Evolutionary conservation across 2,888 invertebrate species (phyloP).

Genomic region (Aphidius colemani): DNA sequence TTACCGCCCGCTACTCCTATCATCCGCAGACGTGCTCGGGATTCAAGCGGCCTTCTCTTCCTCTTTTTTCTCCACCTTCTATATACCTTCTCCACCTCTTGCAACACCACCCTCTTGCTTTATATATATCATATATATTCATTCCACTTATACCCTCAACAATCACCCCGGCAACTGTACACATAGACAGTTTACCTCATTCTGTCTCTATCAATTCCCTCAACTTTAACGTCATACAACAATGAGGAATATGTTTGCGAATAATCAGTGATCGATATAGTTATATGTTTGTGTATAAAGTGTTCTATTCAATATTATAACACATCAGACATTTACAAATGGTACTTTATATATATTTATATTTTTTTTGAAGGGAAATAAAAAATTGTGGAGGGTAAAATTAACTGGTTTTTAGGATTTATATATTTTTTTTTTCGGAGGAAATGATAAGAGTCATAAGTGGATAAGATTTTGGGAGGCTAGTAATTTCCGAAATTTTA

Average conservation of each 20-base stretch:
- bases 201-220: conserved; percentile 20
- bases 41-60: conserved; percentile 38
- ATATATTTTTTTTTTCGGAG: no score
- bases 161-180: conserved; percentile 32
- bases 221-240: conserved; percentile 20
- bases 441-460: no score
- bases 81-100: conserved; percentile 24
- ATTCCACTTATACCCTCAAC: conserved; percentile 25
- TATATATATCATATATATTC: conserved; percentile 10
- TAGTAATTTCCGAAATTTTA: no score
- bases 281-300: no score
- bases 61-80: conserved; percentile 22
- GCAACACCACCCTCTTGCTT: conserved; percentile 8
- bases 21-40: conserved; percentile 53
- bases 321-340: no score
- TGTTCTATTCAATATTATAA: no score
- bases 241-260: conserved; percentile 26
- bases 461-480: no score
- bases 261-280: conserved; percentile 26
- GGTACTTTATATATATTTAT: no score
- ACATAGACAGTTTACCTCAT: conserved; percentile 12
- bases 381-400: no score
- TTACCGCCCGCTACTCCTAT: conserved; percentile 53
- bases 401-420: no score
- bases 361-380: no score